phyloP scores from a whole-genome alignment of 2,888 invertebrate genomes.

The Deilephila elpenor region DNA sequence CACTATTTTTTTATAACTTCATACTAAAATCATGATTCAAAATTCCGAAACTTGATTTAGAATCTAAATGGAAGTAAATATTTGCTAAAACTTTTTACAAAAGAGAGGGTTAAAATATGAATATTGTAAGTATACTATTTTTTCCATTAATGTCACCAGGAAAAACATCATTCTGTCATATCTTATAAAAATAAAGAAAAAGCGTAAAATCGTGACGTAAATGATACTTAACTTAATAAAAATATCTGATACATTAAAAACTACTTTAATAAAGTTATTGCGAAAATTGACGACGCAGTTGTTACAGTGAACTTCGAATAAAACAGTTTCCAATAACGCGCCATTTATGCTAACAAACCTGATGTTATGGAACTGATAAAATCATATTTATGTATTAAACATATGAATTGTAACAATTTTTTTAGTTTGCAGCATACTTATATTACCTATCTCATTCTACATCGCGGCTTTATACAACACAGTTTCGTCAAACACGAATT shows the following conservation, averaged over 20 bases:
- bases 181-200: not conserved
- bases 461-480: not conserved
- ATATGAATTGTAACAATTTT: no score
- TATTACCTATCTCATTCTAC: no score
- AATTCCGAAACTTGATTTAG: no score
- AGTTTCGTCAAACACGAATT: not conserved
- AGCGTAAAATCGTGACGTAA: not conserved
- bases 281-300: slow-evolving; percentile 2
- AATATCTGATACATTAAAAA: not conserved
- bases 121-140: no score
- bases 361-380: no score
- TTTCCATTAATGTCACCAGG: not conserved
- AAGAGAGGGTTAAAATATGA: no score
- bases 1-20: no score
- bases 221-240: slow-evolving; percentile 4
- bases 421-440: no score
- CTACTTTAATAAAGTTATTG: not conserved
- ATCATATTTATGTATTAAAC: not conserved
- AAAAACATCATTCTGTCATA: not conserved
- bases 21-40: no score
- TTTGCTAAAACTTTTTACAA: no score
- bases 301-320: not conserved
- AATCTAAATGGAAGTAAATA: no score
- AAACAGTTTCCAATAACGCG: not conserved
- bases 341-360: not conserved